Conservation (phyloP, 2,113 vertebrate species). For the Aythya baeri region DNA sequence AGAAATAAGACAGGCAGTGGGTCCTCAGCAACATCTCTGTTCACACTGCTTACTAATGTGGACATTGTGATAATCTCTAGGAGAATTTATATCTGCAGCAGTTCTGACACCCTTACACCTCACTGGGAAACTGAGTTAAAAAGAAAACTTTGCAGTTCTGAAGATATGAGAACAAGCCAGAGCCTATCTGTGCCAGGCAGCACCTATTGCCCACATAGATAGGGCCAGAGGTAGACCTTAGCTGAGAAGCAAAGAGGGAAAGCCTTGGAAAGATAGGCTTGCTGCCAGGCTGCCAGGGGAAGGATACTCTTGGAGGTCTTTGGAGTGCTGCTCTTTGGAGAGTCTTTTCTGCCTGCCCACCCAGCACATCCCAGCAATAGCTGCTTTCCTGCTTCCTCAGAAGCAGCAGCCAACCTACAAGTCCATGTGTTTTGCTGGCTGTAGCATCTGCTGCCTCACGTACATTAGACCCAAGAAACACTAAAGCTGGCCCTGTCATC, state of each 20-base stretch:
- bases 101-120: background rate
- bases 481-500: background rate
- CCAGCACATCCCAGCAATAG: background rate
- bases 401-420: background rate
- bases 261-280: background rate
- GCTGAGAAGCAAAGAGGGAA: background rate
- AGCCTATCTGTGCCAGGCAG: background rate
- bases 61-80: background rate
- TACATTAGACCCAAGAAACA: background rate
- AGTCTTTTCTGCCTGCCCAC: background rate
- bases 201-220: background rate
- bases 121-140: background rate
- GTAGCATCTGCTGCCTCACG: background rate
- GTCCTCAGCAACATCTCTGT: background rate
- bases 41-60: fast-evolving
- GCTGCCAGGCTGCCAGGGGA: background rate
- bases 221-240: background rate
- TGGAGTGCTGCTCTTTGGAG: background rate
- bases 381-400: background rate
- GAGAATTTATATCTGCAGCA: background rate
- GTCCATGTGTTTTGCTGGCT: background rate
- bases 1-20: background rate
- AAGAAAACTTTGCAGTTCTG: background rate
- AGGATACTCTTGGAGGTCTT: background rate
- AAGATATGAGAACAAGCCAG: background rate